Conservation (phyloP, 2,888 invertebrate genomes). For the Allacma fusca region DNA sequence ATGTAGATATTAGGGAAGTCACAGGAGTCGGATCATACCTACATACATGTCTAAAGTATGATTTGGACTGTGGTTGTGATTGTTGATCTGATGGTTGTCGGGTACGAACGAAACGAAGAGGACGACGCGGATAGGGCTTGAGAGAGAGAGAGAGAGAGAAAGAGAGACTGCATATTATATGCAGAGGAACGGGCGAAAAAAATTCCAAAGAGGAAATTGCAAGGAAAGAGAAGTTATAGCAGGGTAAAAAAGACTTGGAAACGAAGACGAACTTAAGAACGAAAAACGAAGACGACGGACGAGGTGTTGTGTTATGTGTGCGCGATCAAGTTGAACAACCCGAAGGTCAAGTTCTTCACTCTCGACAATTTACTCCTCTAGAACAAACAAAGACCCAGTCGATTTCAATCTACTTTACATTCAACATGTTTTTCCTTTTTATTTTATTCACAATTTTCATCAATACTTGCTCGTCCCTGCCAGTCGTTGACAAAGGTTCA, state of each 20-base stretch:
- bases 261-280: constrained; percentile 18
- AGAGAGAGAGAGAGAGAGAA: not conserved
- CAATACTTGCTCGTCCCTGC: constrained; percentile 39
- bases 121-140: not conserved
- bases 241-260: constrained; percentile 11
- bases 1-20: not conserved
- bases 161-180: not conserved
- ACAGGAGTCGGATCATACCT: not conserved
- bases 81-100: not conserved
- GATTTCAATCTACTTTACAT: constrained; percentile 41
- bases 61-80: not conserved
- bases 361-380: constrained; percentile 33
- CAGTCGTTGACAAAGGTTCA: constrained; percentile 56
- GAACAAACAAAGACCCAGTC: constrained; percentile 38
- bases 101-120: not conserved
- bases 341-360: constrained; percentile 39
- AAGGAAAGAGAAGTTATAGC: constrained; percentile 5
- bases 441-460: constrained; percentile 24
- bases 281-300: not conserved
- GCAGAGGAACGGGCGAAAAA: not conserved
- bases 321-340: constrained; percentile 40
- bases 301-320: constrained; percentile 27
- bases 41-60: not conserved
- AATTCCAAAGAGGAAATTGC: not conserved
- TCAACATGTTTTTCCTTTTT: constrained; percentile 39